A percentile compares a stretch with the other conserved stretches of the same genome.
These are phyloP conservation scores for Pedetes capensis DNA, from an alignment of 2,113 vertebrate species.

Conservation along the genomic window DNA sequence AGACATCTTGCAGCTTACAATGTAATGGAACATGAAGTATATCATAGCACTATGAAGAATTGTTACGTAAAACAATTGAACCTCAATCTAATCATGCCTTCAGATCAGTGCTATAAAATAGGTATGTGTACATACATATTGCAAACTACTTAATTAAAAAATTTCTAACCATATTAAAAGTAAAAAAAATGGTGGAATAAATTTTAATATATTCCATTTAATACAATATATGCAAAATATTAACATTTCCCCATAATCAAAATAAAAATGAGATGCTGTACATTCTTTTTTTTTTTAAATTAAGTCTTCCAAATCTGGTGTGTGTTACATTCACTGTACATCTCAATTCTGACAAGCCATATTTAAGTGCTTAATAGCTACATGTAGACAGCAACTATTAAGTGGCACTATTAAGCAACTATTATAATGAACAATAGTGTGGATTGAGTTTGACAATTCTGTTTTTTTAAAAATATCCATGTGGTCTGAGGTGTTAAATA, in stretches of 20 bases:
- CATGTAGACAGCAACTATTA: background rate
- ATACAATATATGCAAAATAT: background rate
- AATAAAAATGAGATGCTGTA: conserved; percentile 14
- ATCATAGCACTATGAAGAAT: no score
- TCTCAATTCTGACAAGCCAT: background rate
- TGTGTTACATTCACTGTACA: no score
- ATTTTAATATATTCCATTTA: no score
- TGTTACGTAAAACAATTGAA: background rate
- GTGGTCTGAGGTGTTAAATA: background rate
- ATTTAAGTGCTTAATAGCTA: background rate
- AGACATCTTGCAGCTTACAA: background rate
- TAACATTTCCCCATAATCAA: background rate
- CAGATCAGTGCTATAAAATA: background rate
- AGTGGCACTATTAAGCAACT: no score
- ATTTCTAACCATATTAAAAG: background rate
- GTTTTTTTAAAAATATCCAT: no score
- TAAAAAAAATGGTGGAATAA: background rate
- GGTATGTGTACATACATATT: background rate
- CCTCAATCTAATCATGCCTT: background rate
- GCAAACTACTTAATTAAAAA: background rate
- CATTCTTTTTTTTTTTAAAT: no score
- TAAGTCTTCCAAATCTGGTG: no score
- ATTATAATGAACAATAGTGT: no score
- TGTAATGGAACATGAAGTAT: no score
- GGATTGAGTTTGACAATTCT: no score